Evolutionary conservation across 2,113 vertebrate species (phyloP).

Genomic region (Sander lucioperca): DNA sequence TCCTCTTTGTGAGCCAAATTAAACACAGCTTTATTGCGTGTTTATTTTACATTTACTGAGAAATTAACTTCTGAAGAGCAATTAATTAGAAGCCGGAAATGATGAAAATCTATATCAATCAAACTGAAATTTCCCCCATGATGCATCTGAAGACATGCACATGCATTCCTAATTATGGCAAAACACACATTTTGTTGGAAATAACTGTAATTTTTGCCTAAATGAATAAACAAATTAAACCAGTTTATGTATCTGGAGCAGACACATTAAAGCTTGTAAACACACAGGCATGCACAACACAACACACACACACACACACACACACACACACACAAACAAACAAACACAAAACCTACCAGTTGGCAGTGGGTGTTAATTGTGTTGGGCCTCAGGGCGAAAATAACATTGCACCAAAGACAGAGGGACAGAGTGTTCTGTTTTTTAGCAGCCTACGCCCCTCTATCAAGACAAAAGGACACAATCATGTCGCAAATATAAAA

Average conservation of each 20-base stretch:
- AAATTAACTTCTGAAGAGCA: conserved; percentile 56
- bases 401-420: conserved; percentile 70
- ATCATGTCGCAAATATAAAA: conserved; percentile 15
- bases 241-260: conserved; percentile 52
- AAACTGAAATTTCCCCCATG: conserved; percentile 38
- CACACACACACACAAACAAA: not conserved
- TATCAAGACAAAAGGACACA: conserved; percentile 37
- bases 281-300: conserved; percentile 17
- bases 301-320: not conserved
- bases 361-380: conserved; percentile 80
- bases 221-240: conserved; percentile 61
- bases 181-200: conserved; percentile 43
- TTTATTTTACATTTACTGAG: conserved; percentile 59
- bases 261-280: conserved; percentile 25
- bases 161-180: conserved; percentile 39
- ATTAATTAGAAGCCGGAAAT: conserved; percentile 63
- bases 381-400: conserved; percentile 78
- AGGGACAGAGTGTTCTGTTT: conserved; percentile 45
- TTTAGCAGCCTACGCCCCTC: conserved; percentile 40
- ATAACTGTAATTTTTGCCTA: conserved; percentile 44
- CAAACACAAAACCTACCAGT: conserved; percentile 39
- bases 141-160: conserved; percentile 28
- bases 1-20: conserved; percentile 36
- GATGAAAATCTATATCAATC: conserved; percentile 42
- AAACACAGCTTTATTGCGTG: conserved; percentile 34